These are phyloP conservation scores for Antedon mediterranea DNA, from an alignment of 53 echinoderm and acorn worm species.

Conservation along the genomic window DNA sequence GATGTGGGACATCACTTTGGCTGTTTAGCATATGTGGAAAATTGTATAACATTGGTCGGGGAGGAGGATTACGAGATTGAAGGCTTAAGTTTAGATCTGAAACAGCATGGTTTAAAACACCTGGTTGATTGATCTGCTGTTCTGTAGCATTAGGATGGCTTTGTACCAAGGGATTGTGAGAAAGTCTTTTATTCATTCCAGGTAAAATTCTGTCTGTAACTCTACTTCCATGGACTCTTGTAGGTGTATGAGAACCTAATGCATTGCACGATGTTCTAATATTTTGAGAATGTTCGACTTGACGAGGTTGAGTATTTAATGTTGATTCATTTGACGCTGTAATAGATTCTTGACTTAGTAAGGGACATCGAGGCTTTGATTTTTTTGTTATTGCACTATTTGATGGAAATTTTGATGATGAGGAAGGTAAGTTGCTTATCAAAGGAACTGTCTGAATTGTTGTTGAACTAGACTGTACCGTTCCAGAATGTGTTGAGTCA, in stretches of 20 bases:
- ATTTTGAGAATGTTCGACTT: neutral
- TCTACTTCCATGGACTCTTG: neutral
- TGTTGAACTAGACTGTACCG: neutral
- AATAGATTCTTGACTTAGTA: neutral
- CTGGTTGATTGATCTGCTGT: neutral
- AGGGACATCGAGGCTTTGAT: neutral
- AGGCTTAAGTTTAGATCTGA: neutral
- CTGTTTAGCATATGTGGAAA: neutral
- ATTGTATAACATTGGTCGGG: neutral
- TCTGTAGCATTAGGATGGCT: neutral
- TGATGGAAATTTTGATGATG: constrained; percentile 23
- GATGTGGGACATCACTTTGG: constrained; percentile 25
- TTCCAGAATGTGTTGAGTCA: neutral
- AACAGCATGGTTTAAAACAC: neutral
- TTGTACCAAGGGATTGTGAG: neutral
- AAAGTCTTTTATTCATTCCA: neutral
- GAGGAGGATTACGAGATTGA: neutral
- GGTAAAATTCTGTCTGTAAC: neutral
- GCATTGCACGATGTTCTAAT: neutral
- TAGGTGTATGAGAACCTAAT: neutral
- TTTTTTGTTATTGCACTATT: constrained; percentile 29
- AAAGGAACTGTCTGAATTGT: constrained; percentile 75
- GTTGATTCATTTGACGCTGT: neutral
- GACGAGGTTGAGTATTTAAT: neutral
- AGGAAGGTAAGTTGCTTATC: constrained; percentile 50